Evolutionary conservation across 2,888 invertebrate species (phyloP).

Genomic region (Drosophila aldrichi): DNA sequence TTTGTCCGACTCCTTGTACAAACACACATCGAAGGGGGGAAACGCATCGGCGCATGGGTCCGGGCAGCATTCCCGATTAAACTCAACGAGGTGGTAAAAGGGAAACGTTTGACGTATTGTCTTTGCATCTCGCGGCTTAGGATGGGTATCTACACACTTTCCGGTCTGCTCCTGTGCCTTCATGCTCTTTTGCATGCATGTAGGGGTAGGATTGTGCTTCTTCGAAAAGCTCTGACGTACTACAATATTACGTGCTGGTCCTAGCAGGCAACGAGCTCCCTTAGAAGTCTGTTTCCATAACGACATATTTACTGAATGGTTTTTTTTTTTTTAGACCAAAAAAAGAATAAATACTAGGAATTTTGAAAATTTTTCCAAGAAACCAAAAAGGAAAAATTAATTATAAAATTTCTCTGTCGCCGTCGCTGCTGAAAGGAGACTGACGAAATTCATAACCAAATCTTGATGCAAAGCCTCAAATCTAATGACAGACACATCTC

Average conservation of each 20-base stretch:
- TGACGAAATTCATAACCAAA: not conserved
- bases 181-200: not conserved
- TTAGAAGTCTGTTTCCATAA: conserved; percentile 10
- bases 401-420: not conserved
- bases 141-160: conserved; percentile 26
- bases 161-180: not conserved
- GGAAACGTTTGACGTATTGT: conserved; percentile 35
- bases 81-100: conserved; percentile 43
- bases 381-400: conserved; percentile 9
- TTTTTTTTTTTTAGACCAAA: conserved; percentile 9
- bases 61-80: conserved; percentile 39
- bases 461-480: too few species aligned
- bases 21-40: conserved; percentile 51
- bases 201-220: conserved; percentile 25
- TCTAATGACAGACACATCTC: not conserved
- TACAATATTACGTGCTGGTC: not conserved
- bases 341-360: conserved; percentile 5
- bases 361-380: conserved; percentile 13
- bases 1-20: conserved; percentile 63
- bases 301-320: conserved; percentile 17
- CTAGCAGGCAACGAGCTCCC: conserved; percentile 1
- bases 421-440: not conserved
- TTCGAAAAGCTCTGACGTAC: conserved; percentile 1
- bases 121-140: conserved; percentile 20
- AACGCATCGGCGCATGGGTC: conserved; percentile 41